A percentile compares a stretch with the other conserved stretches of the same genome.
Conservation (phyloP, 2,888 invertebrate species). For the Anticlea derivata region DNA sequence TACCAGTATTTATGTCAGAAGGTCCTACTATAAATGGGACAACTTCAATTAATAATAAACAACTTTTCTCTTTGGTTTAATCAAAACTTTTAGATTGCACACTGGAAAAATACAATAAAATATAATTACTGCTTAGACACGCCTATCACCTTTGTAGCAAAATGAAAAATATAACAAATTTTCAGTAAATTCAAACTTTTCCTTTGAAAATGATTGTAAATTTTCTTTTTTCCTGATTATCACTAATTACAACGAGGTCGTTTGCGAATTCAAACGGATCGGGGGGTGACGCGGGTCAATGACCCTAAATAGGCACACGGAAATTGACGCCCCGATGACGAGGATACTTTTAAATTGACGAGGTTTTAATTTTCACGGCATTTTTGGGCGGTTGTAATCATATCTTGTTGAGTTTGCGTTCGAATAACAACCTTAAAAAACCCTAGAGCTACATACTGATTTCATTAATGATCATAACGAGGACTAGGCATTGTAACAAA, state of each 20-base stretch:
- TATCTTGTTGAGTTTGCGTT: too few relatives aligned
- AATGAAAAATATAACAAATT: constrained; percentile 16
- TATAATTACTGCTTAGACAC: constrained; percentile 27
- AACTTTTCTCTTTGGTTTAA: too few relatives aligned
- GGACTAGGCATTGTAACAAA: too few relatives aligned
- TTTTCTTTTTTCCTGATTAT: constrained; percentile 64
- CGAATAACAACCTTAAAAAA: too few relatives aligned
- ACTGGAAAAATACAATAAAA: constrained; percentile 31
- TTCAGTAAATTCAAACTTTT: constrained; percentile 42
- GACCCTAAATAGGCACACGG: constrained; percentile 55
- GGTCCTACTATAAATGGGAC: too few relatives aligned
- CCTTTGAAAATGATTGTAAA: constrained; percentile 61
- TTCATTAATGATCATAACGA: too few relatives aligned
- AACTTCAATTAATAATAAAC: too few relatives aligned
- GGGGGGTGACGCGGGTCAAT: constrained; percentile 62
- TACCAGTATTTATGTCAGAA: too few relatives aligned
- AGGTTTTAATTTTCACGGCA: constrained; percentile 25
- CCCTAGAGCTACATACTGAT: too few relatives aligned
- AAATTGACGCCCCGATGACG: constrained; percentile 44
- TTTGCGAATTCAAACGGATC: constrained; percentile 55
- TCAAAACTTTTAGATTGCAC: constrained; percentile 28
- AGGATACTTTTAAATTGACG: constrained; percentile 33
- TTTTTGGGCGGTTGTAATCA: constrained; percentile 6
- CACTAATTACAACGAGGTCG: constrained; percentile 70
- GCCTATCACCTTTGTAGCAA: constrained; percentile 12